Conservation (phyloP, 2,888 invertebrate genomes). For the Reticulitermes lucifugus region DNA sequence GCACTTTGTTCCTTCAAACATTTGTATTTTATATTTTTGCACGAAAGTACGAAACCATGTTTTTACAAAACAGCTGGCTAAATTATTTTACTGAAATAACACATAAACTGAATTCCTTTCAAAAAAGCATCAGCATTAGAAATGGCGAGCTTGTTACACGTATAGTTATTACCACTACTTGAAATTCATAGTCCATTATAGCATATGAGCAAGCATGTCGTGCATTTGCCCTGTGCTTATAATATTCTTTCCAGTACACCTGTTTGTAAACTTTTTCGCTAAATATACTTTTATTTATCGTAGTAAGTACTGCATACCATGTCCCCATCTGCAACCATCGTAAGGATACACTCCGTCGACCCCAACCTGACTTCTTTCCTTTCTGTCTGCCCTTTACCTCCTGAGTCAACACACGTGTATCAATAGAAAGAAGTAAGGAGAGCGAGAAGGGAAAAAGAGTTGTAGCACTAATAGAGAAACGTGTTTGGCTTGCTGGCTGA, state of each 20-base stretch:
- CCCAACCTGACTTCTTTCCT: not conserved
- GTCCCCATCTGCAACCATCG: not conserved
- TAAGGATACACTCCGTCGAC: not conserved
- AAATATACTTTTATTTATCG: not conserved
- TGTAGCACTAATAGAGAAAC: conserved; percentile 5
- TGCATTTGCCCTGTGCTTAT: not conserved
- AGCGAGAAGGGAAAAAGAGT: not conserved
- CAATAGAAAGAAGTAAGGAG: conserved; percentile 6
- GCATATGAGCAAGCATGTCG: not conserved
- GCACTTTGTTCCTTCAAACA: too few species aligned
- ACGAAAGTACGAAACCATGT: too few species aligned
- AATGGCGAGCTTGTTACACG: too few species aligned
- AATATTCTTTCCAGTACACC: not conserved
- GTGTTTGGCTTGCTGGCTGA: conserved; percentile 12
- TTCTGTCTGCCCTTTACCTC: conserved; percentile 15
- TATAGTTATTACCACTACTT: too few species aligned
- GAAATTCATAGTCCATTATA: too few species aligned
- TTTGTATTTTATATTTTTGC: too few species aligned
- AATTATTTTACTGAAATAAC: too few species aligned
- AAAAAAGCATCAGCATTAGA: too few species aligned
- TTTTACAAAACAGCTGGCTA: too few species aligned
- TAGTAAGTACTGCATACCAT: not conserved
- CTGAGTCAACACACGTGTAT: conserved; percentile 33
- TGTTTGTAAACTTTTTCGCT: conserved; percentile 2
- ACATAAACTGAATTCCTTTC: too few species aligned